Percentiles rank a stretch among this genome's conserved stretches.
phyloP scores from a whole-genome alignment of 2,113 vertebrate species.

The Gopherus evgoodei region DNA sequence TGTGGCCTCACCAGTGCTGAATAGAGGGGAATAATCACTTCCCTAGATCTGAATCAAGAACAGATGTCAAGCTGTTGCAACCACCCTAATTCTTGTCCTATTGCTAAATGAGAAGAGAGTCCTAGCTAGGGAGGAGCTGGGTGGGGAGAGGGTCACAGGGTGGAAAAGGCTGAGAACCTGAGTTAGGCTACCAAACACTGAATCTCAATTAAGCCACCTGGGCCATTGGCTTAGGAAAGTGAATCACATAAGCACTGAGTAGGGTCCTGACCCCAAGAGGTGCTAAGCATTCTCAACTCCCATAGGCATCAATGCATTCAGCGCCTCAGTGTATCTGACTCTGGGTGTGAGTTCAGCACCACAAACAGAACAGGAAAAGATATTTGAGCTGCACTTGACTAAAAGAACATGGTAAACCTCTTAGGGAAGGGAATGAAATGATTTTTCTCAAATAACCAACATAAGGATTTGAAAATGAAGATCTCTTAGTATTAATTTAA shows the following conservation, averaged over 20 bases:
- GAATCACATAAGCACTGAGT: not conserved
- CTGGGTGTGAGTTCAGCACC: not conserved
- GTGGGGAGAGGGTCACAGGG: not conserved
- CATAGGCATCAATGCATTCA: not conserved
- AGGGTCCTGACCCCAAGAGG: not conserved
- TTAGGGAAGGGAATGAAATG: conserved; percentile 76
- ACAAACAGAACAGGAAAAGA: conserved; percentile 54
- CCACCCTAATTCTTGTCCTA: not conserved
- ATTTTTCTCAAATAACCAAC: conserved; percentile 78
- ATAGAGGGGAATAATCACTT: too few species aligned
- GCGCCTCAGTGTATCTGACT: not conserved
- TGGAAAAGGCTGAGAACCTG: not conserved
- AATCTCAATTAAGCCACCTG: not conserved
- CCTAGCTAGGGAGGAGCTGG: not conserved
- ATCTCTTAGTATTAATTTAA: conserved; percentile 84
- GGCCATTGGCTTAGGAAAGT: not conserved
- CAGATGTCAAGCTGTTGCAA: not conserved
- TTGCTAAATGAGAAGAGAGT: not conserved
- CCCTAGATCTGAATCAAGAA: not conserved
- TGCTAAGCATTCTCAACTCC: not conserved
- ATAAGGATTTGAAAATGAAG: conserved; percentile 81
- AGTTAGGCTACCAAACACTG: not conserved
- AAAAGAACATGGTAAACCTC: conserved; percentile 77
- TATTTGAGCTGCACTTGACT: conserved; percentile 35
- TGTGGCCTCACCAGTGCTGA: too few species aligned